Evolutionary conservation across 2,797 vertebrate species (phyloP).

Genomic region (Notolepis coatsorum): DNA sequence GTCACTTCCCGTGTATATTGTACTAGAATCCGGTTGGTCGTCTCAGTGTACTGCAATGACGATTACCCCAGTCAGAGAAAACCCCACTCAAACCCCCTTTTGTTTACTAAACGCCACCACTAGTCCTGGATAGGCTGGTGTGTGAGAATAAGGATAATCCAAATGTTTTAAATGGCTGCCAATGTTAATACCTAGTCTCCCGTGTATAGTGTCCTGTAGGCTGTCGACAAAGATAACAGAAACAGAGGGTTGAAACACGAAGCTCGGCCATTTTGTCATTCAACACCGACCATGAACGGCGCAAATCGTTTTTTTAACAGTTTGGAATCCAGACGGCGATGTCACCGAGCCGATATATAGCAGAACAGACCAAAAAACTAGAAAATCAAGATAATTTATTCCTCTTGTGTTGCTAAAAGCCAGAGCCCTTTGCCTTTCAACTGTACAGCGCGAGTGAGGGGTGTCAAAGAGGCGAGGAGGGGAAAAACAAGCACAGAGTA

Average conservation of each 20-base stretch:
- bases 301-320: background rate
- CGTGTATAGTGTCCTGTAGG: conserved; percentile 51
- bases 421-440: conserved; percentile 2
- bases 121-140: conserved; percentile 3
- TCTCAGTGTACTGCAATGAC: background rate
- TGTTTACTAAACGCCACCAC: conserved; percentile 19
- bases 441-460: background rate
- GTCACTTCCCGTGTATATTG: background rate
- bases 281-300: background rate
- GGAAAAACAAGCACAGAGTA: background rate
- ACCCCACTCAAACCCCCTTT: conserved; percentile 17
- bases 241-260: background rate
- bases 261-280: background rate
- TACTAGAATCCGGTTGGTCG: background rate
- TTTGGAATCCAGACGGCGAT: background rate
- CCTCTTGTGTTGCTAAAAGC: background rate
- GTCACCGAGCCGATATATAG: background rate
- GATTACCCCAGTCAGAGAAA: background rate
- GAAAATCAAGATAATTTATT: conserved; percentile 5
- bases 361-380: background rate
- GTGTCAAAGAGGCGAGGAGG: conserved; percentile 7
- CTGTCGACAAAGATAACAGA: conserved; percentile 20
- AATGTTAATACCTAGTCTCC: conserved; percentile 51
- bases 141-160: conserved; percentile 51
- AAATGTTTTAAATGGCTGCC: conserved; percentile 54